Base-by-base conservation (phyloP, 2,888 invertebrate genomes). In the Mylabris sibirica region DNA sequence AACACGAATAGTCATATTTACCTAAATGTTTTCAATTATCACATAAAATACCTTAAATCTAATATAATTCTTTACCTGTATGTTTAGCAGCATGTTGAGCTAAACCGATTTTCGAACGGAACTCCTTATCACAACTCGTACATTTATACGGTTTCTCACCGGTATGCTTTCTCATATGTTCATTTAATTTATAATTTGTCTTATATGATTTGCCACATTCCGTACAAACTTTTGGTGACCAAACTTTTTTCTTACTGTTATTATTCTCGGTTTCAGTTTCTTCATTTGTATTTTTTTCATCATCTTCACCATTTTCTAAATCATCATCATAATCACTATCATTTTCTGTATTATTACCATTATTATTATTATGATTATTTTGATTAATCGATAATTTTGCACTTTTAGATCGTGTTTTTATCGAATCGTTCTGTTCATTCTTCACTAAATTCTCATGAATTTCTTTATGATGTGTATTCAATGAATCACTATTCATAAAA, bases 131-230 rank as follows among this genome's bases (percentile, higher is more conserved):
- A 76, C 90, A 90, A 3, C 86, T 84, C 2, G 79, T 78, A 77
- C 90, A 90, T 69, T 88, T 87, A 75, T 86, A 89, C 1, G 89
- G 89, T 76, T 88, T 88, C 74, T 89, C 89, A 0, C 89, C 89
- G 0, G 89, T 89, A 72, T 89, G 89, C 71, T 87, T 88, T 20
- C 89, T 80, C 89, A 89, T 87, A 75, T 89, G 89, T 74, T 88
- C 88, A 35, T 85, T 82, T n/a, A 89, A 76, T 78, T 89, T 89
- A 74, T 89, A 89, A 80, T 89, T 89, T 0, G 89, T 88, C 70
- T 88, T 85, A 76, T 88, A 89, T 30, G 85, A 83, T 77, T 89
- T 89, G 1, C 89, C 88, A 70, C 89, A 89, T 41, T 87, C 87
- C 12, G 83, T 80, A 74, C 89, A 89, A 30, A 86, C 82, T 77